Evolutionary conservation across 2,113 vertebrate genomes (phyloP), one percentile per base, ranked within the genome.

Genomic region (Euleptes europaea): DNA sequence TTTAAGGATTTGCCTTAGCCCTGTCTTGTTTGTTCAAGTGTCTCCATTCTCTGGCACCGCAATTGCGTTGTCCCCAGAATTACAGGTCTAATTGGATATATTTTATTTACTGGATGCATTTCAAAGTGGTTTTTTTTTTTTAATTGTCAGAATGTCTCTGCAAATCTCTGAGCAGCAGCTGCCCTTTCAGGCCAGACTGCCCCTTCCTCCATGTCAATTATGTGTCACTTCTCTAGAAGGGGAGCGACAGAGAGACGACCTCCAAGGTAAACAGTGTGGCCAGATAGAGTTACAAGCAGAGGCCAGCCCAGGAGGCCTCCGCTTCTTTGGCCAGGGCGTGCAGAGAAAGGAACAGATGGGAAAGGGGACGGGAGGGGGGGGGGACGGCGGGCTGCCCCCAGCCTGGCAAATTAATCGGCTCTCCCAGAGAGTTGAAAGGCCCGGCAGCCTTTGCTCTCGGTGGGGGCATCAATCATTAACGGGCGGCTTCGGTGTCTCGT

Each of bases 401-500:
- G 38, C n/a, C 40, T 60, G 9, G 2, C 38, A 3, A 65, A 75
- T 66, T 33, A 75, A 47, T 35, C 73, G 86, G 76, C 14, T 77
- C n/a, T 44, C 79, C n/a, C 11, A 15, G 40, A 13, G 19, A 33
- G 80, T 42, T 4, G 67, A 21, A 57, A 63, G 47, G 33, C 19
- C 23, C 49, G 8, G 84, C 84, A 2, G 89, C 70, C 73, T 78
- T 81, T 49, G 33, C 86, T 67, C 89, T 26, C 57, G 85, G 67
- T 66, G 71, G 14, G 65, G 51, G 81, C 93, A 94, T 95, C 94
- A 91, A 94, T 95, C 92, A 95, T 94, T 95, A 93, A 94, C 90
- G 44, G 82, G 80, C 79, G 15, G 85, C 80, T 93, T 49, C 78
- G 82, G 78, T 76, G 21, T 78, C 84, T 42, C 40, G 28, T 10